phyloP scores from a whole-genome alignment of 2,113 vertebrate genomes.

The Takifugu flavidus region DNA sequence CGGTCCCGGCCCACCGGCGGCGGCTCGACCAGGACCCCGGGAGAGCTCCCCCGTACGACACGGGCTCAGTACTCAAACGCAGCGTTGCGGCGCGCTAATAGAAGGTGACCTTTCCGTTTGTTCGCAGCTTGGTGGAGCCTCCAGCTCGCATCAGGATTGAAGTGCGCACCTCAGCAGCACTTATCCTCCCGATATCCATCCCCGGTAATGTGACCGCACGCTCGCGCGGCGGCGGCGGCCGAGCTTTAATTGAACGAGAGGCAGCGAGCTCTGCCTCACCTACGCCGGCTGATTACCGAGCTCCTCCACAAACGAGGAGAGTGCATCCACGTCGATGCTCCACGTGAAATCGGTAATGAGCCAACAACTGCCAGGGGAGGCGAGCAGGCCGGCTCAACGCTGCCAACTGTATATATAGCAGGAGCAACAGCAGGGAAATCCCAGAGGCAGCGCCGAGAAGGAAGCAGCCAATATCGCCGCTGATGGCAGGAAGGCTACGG shows the following conservation, averaged over 20 bases:
- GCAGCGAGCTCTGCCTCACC: no score
- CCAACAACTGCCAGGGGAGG: conserved; percentile 27
- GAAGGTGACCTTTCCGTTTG: conserved; percentile 55
- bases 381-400: conserved; percentile 14
- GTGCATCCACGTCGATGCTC: conserved; percentile 19
- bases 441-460: conserved; percentile 30
- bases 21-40: no score
- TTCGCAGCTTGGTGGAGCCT: conserved; percentile 1
- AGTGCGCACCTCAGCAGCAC: no score
- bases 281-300: no score
- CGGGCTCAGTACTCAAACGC: conserved; percentile 45
- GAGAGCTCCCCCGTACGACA: not conserved
- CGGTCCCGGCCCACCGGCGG: no score
- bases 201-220: no score
- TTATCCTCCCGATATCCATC: no score
- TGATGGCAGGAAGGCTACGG: not conserved
- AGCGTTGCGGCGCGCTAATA: conserved; percentile 23
- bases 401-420: conserved; percentile 15
- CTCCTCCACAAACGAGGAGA: no score
- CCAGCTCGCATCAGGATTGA: no score
- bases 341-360: conserved; percentile 51
- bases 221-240: no score
- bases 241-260: no score
- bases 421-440: conserved; percentile 36
- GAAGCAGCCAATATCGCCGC: conserved; percentile 26